These are phyloP conservation scores for Heliconius erato DNA, from an alignment of 2,888 invertebrate species.

Conservation along the genomic window DNA sequence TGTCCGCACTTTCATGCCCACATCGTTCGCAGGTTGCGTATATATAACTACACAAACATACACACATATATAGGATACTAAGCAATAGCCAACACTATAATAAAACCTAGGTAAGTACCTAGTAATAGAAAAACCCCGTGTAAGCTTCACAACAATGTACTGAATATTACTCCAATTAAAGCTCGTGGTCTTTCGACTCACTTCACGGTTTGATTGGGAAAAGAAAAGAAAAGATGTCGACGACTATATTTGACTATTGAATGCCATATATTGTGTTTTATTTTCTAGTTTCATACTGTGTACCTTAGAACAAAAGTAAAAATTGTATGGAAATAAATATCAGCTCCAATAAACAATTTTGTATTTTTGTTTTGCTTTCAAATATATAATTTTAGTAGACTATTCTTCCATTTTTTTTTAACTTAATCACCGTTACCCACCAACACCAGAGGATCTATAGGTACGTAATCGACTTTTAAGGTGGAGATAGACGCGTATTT, in stretches of 20 bases:
- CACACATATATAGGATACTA: not conserved
- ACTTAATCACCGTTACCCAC: too few species aligned
- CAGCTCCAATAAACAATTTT: too few species aligned
- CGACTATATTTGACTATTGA: not conserved
- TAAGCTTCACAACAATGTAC: slow-evolving; percentile 20
- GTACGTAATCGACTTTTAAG: too few species aligned
- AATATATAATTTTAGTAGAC: too few species aligned
- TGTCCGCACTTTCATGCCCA: slow-evolving; percentile 22
- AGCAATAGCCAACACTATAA: not conserved
- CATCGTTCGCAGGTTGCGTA: not conserved
- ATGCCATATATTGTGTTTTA: not conserved
- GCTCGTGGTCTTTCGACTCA: slow-evolving; percentile 18
- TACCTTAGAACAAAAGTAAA: too few species aligned
- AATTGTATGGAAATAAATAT: not conserved
- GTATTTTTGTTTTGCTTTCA: too few species aligned
- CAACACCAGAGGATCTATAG: too few species aligned
- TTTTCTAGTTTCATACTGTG: not conserved
- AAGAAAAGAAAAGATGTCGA: slow-evolving; percentile 22
- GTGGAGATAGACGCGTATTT: too few species aligned
- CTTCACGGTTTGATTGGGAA: slow-evolving; percentile 27
- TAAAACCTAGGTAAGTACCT: not conserved
- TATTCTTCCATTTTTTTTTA: too few species aligned
- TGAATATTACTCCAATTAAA: slow-evolving; percentile 22
- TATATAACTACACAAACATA: not conserved
- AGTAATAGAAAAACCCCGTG: slow-evolving; percentile 1